phyloP scores from a whole-genome alignment of 1,140 invertebrate genomes.

The Pachyrhynchus sulphureomaculatus region DNA sequence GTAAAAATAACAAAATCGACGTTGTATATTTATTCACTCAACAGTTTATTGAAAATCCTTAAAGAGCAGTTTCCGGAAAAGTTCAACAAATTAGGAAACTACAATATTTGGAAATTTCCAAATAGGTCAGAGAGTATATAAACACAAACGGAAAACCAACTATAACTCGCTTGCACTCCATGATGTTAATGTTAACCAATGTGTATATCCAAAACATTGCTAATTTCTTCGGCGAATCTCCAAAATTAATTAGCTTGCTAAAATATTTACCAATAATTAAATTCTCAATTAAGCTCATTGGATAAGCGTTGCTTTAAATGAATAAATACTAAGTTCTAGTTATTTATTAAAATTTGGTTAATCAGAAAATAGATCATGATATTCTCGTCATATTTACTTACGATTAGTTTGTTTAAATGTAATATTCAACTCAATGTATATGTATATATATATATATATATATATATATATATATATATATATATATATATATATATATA shows the following conservation, averaged over 20 bases:
- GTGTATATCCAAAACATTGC: constrained; percentile 24
- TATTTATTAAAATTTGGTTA: constrained; percentile 17
- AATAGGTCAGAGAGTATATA: constrained; percentile 5
- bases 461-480: too few relatives aligned
- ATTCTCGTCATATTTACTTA: too few relatives aligned
- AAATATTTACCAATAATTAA: constrained; percentile 34
- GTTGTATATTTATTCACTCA: too few relatives aligned
- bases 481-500: too few relatives aligned
- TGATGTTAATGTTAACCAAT: constrained; percentile 18
- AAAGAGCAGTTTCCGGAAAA: too few relatives aligned
- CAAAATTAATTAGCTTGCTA: constrained; percentile 32
- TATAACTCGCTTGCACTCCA: background rate
- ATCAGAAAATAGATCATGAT: constrained; percentile 1
- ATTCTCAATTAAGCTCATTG: constrained; percentile 29
- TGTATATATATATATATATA: too few relatives aligned
- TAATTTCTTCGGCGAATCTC: constrained; percentile 26
- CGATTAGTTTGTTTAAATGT: too few relatives aligned
- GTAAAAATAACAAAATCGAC: too few relatives aligned
- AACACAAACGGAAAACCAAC: constrained; percentile 16
- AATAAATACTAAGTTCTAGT: constrained; percentile 22
- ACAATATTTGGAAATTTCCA: background rate
- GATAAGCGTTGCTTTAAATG: constrained; percentile 16
- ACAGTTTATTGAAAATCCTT: too few relatives aligned
- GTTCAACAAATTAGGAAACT: too few relatives aligned
- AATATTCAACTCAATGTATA: too few relatives aligned